Evolutionary conservation across 2,888 invertebrate species (phyloP), one percentile per base, ranked within the genome.

Genomic region (Cheilosia variabilis): DNA sequence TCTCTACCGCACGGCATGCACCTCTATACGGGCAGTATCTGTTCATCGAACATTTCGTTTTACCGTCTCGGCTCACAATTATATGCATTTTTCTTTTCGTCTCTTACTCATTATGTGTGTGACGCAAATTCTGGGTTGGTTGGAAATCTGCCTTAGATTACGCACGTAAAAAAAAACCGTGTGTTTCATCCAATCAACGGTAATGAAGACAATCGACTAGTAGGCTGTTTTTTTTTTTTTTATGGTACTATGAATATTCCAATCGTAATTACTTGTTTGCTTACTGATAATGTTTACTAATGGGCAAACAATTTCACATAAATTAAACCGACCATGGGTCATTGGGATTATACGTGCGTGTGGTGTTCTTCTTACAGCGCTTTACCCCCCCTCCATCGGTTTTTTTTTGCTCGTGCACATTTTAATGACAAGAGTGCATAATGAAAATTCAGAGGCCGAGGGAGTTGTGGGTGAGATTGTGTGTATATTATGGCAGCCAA

Each of bases 271-370:
- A 88, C 87, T 87, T 88, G 84, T 88, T 88, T 88, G 83, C 83
- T 87, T 76, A 80, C 78, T 88, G 88, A 87, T 88, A 88, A 88
- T 88, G 87, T 87, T 88, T 79, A 87, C 88, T 87, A 87, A 88
- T 88, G 88, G 87, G 84, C 88, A 88, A 88, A 88, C 87, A 88
- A 87, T 88, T 88, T 87, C 87, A 88, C 87, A 88, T 88, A 87
- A 88, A 88, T 88, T 88, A 88, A 88, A 80, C 78, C 77, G 58
- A 73, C 86, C 86, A 55, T 72, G 87, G 80, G 71, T 81, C 77
- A 78, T 57, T 75, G 31, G 63, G 73, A 78, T 66, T 65, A 71
- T 71, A 73, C 72, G 75, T 80, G 84, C 75, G 84, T 69, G 69
- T 69, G 71, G 76, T 22, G 50, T 57, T 57, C 41, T 34, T 58